Percentiles rank a stretch among this genome's conserved stretches.
Evolutionary conservation across 2,113 vertebrate genomes (phyloP).

Genomic region (Isichthys henryi): DNA sequence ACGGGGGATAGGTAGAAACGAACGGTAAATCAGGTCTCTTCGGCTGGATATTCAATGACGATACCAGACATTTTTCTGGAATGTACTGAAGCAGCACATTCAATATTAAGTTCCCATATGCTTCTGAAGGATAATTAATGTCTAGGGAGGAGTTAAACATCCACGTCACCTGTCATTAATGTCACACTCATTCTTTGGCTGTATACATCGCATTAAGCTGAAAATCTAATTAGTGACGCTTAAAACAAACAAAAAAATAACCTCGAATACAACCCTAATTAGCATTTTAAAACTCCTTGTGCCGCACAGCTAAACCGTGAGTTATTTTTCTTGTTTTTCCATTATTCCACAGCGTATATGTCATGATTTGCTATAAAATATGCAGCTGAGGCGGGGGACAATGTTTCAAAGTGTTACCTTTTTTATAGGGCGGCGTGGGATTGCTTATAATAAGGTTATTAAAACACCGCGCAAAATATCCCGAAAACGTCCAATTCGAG

Average conservation of each 20-base stretch:
- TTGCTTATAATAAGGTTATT: slow-evolving; percentile 58
- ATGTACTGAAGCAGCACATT: slow-evolving; percentile 52
- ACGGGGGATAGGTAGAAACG: slow-evolving; percentile 22
- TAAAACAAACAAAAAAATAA: neutral
- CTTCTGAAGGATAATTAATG: slow-evolving; percentile 40
- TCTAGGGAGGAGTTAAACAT: slow-evolving; percentile 46
- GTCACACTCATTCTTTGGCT: slow-evolving; percentile 38
- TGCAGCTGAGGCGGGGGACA: slow-evolving; percentile 53
- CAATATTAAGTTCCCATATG: slow-evolving; percentile 61
- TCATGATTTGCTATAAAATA: slow-evolving; percentile 49
- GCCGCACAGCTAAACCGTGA: slow-evolving; percentile 22
- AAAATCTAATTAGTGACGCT: slow-evolving; percentile 21
- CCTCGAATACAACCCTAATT: neutral
- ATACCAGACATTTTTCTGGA: slow-evolving; percentile 57
- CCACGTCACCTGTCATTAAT: slow-evolving; percentile 46
- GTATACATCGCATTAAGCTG: slow-evolving; percentile 20
- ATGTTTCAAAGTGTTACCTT: slow-evolving; percentile 52
- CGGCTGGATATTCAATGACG: slow-evolving; percentile 54
- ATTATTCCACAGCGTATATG: slow-evolving; percentile 46
- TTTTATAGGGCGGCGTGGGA: slow-evolving; percentile 52
- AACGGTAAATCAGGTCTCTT: slow-evolving; percentile 39
- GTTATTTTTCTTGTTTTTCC: slow-evolving; percentile 28
- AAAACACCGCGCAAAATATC: slow-evolving; percentile 48
- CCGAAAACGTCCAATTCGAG: slow-evolving; percentile 39
- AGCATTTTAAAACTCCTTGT: slow-evolving; percentile 22